These are phyloP conservation scores for Clivina fossor DNA, from an alignment of 2,888 invertebrate species.

Conservation along the genomic window DNA sequence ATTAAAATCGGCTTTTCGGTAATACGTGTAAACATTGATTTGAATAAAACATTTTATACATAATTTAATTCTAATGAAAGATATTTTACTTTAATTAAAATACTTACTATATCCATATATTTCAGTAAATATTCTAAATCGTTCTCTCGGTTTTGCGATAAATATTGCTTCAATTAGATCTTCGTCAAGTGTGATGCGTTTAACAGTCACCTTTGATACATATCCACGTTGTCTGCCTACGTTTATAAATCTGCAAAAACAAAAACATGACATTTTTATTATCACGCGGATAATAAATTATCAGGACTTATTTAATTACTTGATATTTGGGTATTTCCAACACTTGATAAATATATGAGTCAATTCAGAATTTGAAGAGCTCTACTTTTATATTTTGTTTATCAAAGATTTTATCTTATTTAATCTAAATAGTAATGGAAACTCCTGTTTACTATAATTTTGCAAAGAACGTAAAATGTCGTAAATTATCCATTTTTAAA, in stretches of 20 bases:
- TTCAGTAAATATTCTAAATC: not conserved
- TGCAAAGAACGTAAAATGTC: no score
- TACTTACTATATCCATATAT: constrained; percentile 7
- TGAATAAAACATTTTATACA: no score
- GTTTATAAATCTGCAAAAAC: constrained; percentile 2
- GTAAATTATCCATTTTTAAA: no score
- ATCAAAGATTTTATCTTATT: no score
- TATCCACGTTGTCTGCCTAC: not conserved
- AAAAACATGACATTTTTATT: no score
- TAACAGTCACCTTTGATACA: not conserved
- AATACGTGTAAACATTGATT: no score
- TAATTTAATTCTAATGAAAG: no score
- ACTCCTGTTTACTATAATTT: no score
- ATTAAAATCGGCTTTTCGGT: no score
- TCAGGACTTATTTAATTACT: not conserved
- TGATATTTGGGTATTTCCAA: not conserved
- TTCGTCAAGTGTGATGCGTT: not conserved
- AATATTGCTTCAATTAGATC: not conserved
- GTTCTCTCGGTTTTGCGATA: not conserved
- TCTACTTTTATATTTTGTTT: not conserved
- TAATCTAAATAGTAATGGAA: no score
- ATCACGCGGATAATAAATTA: no score
- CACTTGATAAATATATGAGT: not conserved
- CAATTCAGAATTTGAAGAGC: not conserved
- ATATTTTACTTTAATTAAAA: no score